These are phyloP conservation scores for Dasypus novemcinctus DNA, from an alignment of 2,113 vertebrate species.

Conservation along the genomic window DNA sequence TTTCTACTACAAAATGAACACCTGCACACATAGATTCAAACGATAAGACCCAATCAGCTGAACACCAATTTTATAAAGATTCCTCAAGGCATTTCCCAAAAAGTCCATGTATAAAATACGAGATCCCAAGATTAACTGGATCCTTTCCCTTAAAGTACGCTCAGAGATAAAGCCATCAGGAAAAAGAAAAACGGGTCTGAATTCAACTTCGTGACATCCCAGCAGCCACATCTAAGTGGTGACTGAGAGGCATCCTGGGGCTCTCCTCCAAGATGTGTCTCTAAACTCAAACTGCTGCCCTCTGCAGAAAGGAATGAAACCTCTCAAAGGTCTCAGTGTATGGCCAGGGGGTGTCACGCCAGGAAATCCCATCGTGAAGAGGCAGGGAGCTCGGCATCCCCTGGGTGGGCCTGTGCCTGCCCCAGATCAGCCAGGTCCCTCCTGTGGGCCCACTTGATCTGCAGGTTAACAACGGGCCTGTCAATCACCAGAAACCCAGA, in stretches of 20 bases:
- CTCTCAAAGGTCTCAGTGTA: background rate
- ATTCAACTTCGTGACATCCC: background rate
- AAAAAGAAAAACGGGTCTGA: background rate
- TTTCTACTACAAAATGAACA: background rate
- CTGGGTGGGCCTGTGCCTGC: background rate
- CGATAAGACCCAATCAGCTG: background rate
- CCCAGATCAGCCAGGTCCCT: background rate
- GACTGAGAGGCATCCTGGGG: background rate
- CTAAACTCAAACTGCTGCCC: too few species aligned
- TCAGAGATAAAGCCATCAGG: background rate
- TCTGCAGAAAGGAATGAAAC: background rate
- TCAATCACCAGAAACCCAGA: background rate
- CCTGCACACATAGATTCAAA: background rate
- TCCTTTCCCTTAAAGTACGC: background rate
- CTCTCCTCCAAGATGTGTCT: background rate
- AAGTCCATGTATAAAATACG: background rate
- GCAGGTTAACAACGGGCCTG: too few species aligned
- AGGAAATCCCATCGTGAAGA: background rate
- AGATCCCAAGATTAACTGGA: background rate
- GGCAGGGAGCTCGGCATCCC: rapidly evolving
- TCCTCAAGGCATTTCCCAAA: background rate
- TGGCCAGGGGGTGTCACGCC: too few species aligned
- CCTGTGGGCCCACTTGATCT: background rate
- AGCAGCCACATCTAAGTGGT: background rate
- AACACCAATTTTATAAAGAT: background rate